phyloP scores from a whole-genome alignment of 2,888 invertebrate species.

The Tribolium freemani region DNA sequence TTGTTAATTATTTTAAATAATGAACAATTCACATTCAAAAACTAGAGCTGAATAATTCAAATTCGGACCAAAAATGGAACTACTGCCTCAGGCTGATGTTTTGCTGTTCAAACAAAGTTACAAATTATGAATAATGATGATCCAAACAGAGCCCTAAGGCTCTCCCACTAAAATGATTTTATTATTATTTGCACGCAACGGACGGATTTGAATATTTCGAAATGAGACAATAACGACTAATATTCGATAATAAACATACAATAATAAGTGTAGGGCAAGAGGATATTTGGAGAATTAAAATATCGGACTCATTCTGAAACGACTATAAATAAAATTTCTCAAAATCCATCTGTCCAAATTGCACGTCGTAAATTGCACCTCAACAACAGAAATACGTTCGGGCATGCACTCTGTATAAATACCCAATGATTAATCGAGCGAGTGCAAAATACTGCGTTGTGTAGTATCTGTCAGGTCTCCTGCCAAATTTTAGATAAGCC shows the following conservation, averaged over 20 bases:
- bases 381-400: conserved; percentile 9
- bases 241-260: not conserved
- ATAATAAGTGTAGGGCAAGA: not conserved
- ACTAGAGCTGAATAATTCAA: not conserved
- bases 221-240: no score
- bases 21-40: not conserved
- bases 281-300: no score
- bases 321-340: no score
- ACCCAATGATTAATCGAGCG: conserved; percentile 32
- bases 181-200: conserved; percentile 2
- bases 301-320: no score
- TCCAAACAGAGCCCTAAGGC: not conserved
- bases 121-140: not conserved
- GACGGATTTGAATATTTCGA: not conserved
- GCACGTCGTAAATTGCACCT: conserved; percentile 24
- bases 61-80: not conserved
- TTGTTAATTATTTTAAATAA: not conserved
- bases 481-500: conserved; percentile 47
- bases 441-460: conserved; percentile 34
- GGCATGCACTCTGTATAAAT: conserved; percentile 35
- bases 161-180: not conserved
- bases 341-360: conserved; percentile 2
- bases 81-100: not conserved
- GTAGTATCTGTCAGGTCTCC: conserved; percentile 36
- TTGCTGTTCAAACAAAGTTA: not conserved